Percentiles rank a stretch among this genome's conserved stretches.
These are phyloP conservation scores for Phasianus colchicus DNA, from an alignment of 2,113 vertebrate genomes.

Conservation along the genomic window DNA sequence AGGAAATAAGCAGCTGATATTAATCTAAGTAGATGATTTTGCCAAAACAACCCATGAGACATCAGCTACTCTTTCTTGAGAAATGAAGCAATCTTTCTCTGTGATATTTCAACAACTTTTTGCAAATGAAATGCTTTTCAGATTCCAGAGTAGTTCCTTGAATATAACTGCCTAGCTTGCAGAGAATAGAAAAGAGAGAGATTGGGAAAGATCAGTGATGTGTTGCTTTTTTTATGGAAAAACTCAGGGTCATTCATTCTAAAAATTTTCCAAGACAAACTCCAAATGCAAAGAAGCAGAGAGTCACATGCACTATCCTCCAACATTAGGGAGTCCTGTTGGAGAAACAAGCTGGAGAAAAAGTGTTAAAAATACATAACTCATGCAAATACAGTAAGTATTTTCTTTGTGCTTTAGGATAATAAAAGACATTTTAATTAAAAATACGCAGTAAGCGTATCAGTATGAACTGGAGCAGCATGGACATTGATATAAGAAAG, in stretches of 20 bases:
- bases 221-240: background rate
- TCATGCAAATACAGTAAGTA: background rate
- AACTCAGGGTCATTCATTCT: background rate
- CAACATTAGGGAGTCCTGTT: background rate
- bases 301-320: accelerated
- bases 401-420: background rate
- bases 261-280: background rate
- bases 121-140: background rate
- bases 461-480: background rate
- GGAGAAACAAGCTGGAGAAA: background rate
- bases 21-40: constrained; percentile 51
- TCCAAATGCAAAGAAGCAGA: background rate
- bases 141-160: background rate
- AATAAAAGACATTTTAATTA: background rate
- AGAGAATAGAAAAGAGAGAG: background rate
- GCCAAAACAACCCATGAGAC: constrained; percentile 50
- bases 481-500: background rate
- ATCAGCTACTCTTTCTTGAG: constrained; percentile 8
- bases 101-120: constrained; percentile 14
- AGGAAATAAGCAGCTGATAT: constrained; percentile 47
- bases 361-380: background rate
- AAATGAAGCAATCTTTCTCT: constrained; percentile 31
- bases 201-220: background rate
- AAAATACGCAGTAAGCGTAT: background rate
- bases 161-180: background rate